Evolutionary conservation across 2,888 invertebrate genomes (phyloP), one percentile per base, ranked within the genome.

Genomic region (Gryllus longicercus): DNA sequence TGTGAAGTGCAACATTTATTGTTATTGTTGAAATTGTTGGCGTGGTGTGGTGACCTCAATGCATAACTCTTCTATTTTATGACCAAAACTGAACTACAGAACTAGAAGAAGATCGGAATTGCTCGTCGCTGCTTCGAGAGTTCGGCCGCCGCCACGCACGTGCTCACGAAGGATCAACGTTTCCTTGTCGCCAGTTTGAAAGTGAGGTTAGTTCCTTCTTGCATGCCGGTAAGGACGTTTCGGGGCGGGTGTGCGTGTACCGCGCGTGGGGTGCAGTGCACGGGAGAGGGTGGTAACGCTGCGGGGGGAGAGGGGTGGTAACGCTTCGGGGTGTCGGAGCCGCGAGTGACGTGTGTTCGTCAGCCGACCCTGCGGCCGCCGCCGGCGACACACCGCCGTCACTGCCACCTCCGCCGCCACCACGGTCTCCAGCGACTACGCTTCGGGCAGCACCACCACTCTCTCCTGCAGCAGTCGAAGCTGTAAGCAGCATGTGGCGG

Each of bases 171-270:
- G 63, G 63, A 63, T 63, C 63, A 63, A 8, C 63, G n/a, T 63
- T 63, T 63, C n/a, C 63, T 63, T 18, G 63, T 63, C 63, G 8
- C 63, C 63, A 63, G 63, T 63, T 63, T 63, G 63, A 63, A 63
- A 63, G 63, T 63, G 63, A 63, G 63, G 63, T 63, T 63, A 63
- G 63, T 63, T 63, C 63, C 63, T 63, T 63, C n/a, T 63, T 63
- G 63, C 63, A 63, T 63, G 63, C 63, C 16, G 63, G 63, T 63
- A 63, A 63, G 63, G n/a, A n/a, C n/a, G 63, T 63, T 63, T n/a
- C 16, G 63, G 14, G n/a, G 63, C 63, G 63, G 4, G 63, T 63
- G 63, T 38, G 38, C 38, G 38, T 38, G 38, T 38, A 38, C 38
- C 38, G 38, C 38, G 38, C 38, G 38, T 38, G 38, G 38, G 38